Base-by-base conservation (phyloP, 1,140 invertebrate genomes). In the Drosophila truncata region DNA sequence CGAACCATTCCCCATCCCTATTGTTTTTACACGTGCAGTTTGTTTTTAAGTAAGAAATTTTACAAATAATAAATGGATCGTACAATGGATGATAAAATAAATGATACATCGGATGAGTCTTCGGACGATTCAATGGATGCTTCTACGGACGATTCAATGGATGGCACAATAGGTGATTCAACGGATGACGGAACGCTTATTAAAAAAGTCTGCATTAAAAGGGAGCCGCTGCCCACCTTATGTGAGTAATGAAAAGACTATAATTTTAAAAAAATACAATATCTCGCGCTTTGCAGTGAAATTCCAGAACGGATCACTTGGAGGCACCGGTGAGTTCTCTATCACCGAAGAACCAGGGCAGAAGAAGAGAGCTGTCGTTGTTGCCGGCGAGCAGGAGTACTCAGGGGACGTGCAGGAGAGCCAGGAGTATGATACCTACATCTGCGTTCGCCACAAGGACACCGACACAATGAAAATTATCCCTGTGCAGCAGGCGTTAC, bases 281-380 rank as follows among this genome's bases (percentile, higher is more conserved):
- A 13, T 23, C 10, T 18, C 3, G 9, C 0, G 25, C 5, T n/a
- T 37, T 35, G 10, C 25, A 92, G 91, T 92, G 5, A 82, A 84
- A 59, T 92, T 92, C 41, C 91, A 92, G 76, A 92, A 92, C 62
- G 91, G 91, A 13, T 61, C 76, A 4, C 41, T 92, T 3, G 66
- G 59, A 0, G 64, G 60, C 20, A 52, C 35, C 9, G 87, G 50
- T 0, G 57, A 84, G 6, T 92, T 78, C 39, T 57, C 49, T n/a
- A 18, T 52, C 8, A 37, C 74, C 74, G 18, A 66, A 80, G 23
- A 63, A 35, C 25, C 49, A 44, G 16, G 37, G 16, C 16, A 20
- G 5, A 63, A 60, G 8, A 87, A 80, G 35, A 52, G 63, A 3
- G 88, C 82, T 4, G 4, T 91, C 4, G 49, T 92, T 3, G 52